Evolutionary conservation across 2,113 vertebrate species (phyloP), one percentile per base, ranked within the genome.

Genomic region (Toxostoma redivivum): DNA sequence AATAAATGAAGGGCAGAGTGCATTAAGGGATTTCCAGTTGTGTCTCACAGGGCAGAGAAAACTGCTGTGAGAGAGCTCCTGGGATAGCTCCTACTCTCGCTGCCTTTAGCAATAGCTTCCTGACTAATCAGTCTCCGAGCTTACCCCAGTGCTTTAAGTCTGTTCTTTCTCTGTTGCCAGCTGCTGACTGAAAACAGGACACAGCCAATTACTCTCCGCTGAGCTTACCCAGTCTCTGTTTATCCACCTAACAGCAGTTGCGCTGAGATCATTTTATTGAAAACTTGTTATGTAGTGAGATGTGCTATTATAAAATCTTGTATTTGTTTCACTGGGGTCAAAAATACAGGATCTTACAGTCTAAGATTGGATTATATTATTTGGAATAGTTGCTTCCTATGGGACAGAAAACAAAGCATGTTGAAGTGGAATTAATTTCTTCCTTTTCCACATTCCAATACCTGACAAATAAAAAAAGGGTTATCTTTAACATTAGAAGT

Each of bases 201-300:
- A 97, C 90, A 94, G 97, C 98, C 98, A 98, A 98, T 99, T 99
- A 98, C 97, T 98, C 97, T 98, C 98, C 50, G 71, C 98, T 97
- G 97, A 97, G 69, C 96, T 97, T 97, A 97, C 96, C 96, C 98
- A 97, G 95, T 95, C 97, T 97, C 92, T 98, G 98, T 99, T 98
- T 98, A 98, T 98, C 98, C 98, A 96, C 86, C 66, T 89, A 94
- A 92, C 81, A 93, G 95, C 87, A 89, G 95, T 96, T 93, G 92
- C 74, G 73, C 76, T 79, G 74, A 94, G 86, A 96, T 97, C 40
- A 78, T 93, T 96, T 81, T 92, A 92, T 89, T 96, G 94, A 95
- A 93, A 97, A 91, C 65, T 92, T 89, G 69, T 92, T 95, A 80
- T 65, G 64, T 57, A 73, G 70, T 85, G 82, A 97, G 77, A 86